Conservation (phyloP, 1,140 invertebrate species). For the Nebria ingens region DNA sequence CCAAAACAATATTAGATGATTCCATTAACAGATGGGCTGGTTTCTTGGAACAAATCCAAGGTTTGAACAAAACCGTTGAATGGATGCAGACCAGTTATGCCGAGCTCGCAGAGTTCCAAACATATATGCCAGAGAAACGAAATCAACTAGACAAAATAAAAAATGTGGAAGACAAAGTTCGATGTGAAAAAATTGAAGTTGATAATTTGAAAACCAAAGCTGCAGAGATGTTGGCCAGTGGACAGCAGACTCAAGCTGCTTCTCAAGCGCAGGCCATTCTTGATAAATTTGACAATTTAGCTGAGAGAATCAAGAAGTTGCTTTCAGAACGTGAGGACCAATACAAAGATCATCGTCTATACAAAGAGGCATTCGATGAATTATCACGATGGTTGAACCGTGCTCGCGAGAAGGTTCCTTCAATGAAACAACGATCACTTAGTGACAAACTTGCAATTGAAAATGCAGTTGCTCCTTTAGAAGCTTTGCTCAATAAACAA, state of each 20-base stretch:
- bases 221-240: slow-evolving; percentile 74
- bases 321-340: slow-evolving; percentile 71
- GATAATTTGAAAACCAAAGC: slow-evolving; percentile 79
- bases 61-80: slow-evolving; percentile 70
- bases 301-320: slow-evolving; percentile 60
- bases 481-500: slow-evolving; percentile 77
- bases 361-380: slow-evolving; percentile 84
- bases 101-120: slow-evolving; percentile 64
- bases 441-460: slow-evolving; percentile 83
- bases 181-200: slow-evolving; percentile 86
- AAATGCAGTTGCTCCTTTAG: slow-evolving; percentile 73
- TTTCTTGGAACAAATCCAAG: slow-evolving; percentile 77
- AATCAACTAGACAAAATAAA: slow-evolving; percentile 77
- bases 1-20: slow-evolving; percentile 79
- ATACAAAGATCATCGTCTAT: slow-evolving; percentile 75
- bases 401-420: slow-evolving; percentile 79
- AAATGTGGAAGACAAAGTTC: slow-evolving; percentile 75
- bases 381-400: slow-evolving; percentile 73
- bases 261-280: slow-evolving; percentile 76
- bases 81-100: slow-evolving; percentile 60
- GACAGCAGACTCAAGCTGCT: slow-evolving; percentile 71
- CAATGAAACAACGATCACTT: slow-evolving; percentile 70
- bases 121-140: slow-evolving; percentile 74
- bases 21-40: slow-evolving; percentile 83
- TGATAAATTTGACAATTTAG: slow-evolving; percentile 65